phyloP scores from a whole-genome alignment of 1,140 invertebrate species.

The Zaprionus inermis region DNA sequence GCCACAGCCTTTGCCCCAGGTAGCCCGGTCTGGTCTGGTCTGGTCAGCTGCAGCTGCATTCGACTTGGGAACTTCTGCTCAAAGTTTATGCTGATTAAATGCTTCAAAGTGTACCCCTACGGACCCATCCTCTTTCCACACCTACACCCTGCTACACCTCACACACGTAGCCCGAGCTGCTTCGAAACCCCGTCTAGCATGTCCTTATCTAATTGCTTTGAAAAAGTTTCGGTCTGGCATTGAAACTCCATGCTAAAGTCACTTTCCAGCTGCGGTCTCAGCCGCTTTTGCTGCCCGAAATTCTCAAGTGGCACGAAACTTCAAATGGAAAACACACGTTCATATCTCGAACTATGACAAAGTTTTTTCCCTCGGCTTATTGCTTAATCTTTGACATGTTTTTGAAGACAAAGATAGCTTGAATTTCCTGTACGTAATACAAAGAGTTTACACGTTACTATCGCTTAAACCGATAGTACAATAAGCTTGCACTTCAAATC shows the following conservation, averaged over 20 bases:
- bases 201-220: conserved; percentile 80
- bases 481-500: no score
- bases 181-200: conserved; percentile 71
- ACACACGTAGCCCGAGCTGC: conserved; percentile 26
- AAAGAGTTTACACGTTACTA: not conserved
- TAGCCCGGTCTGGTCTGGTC: conserved; percentile 8
- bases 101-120: conserved; percentile 46
- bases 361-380: not conserved
- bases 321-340: conserved; percentile 4
- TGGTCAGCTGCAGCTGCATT: conserved; percentile 52
- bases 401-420: not conserved
- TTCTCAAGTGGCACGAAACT: conserved; percentile 8
- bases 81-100: conserved; percentile 76
- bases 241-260: conserved; percentile 71
- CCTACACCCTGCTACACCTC: not conserved
- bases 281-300: conserved; percentile 33
- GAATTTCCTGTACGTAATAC: not conserved
- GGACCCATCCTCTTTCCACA: not conserved
- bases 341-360: not conserved
- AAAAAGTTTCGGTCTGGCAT: conserved; percentile 68
- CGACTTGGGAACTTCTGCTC: conserved; percentile 56
- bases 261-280: conserved; percentile 63
- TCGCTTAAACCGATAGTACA: not conserved
- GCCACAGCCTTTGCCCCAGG: no score
- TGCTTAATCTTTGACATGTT: conserved; percentile 1